Evolutionary conservation across 1,140 invertebrate species (phyloP), one percentile per base, ranked within the genome.

Genomic region (Phymastichus coffea): DNA sequence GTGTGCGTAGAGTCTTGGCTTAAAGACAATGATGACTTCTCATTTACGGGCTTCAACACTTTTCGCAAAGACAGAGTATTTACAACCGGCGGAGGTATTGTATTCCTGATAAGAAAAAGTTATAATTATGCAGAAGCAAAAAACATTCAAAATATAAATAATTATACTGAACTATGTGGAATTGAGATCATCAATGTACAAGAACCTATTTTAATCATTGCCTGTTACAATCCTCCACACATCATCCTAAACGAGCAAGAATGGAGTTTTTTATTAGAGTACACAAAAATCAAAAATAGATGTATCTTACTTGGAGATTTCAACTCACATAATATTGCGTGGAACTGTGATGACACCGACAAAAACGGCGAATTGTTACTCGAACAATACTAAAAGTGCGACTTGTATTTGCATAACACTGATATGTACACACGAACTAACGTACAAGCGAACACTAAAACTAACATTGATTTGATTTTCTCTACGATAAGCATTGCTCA

Each of bases 401-500:
- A 25, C 15, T 4, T 47, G 2, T 47, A 26, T 47, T 14, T 47
- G n/a, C 44, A 47, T 28, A 47, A 47, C 19, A 26, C 22, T 3
- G n/a, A 47, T 28, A 47, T 23, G 2, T 3, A 10, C 10, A 15
- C 44, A 15, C 10, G n/a, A 2, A 26, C 26, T 7, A 10, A 47
- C 14, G 12, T 14, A 3, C n/a, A 47, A 12, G 26, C 12, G 2
- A 47, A 47, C n/a, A 25, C 2, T 3, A 47, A 25, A n/a, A 26
- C 44, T 17, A 47, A 47, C 15, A 4, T 63, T 4, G 61, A 63
- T 26, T 46, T 66, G 3, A 61, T 56, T 6, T 37, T 63, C 12
- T 23, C 64, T 59, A 63, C 65, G 37, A 48, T 63, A 51, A 56
- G 55, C 49, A 63, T 69, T 40, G 33, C 41, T 35, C 28, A 57